These are phyloP conservation scores for Plecturocebus donacophilus DNA, from an alignment of 2,113 vertebrate genomes.

Conservation along the genomic window DNA sequence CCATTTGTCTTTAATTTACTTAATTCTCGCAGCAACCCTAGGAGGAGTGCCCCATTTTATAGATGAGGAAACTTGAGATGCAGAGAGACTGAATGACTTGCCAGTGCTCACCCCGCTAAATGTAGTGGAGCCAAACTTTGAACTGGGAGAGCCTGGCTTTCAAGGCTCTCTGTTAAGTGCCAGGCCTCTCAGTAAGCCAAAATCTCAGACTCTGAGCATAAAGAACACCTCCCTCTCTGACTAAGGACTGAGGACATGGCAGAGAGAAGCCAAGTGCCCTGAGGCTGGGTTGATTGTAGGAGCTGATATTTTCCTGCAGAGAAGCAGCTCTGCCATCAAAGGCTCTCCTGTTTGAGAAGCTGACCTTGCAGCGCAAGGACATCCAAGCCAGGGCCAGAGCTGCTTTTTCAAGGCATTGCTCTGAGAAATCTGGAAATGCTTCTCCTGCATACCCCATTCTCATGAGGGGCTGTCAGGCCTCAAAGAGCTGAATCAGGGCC, in stretches of 20 bases:
- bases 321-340: background rate
- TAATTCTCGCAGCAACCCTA: background rate
- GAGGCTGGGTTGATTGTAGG: fast-evolving
- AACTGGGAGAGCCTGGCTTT: background rate
- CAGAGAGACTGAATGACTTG: background rate
- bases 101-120: fast-evolving
- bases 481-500: background rate
- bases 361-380: background rate
- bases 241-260: no score
- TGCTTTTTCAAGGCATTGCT: background rate
- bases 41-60: background rate
- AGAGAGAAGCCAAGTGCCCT: fast-evolving
- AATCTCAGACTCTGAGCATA: background rate
- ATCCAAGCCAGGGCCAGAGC: background rate
- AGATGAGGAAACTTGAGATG: background rate
- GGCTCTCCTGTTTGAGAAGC: background rate
- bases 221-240: fast-evolving
- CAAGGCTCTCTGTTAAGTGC: background rate
- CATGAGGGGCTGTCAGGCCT: background rate
- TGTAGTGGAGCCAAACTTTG: background rate
- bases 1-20: background rate
- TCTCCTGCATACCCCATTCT: background rate
- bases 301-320: background rate
- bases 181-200: background rate
- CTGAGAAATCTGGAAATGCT: background rate